Evolutionary conservation across 2,888 invertebrate species (phyloP), one percentile per base, ranked within the genome.

Genomic region (Allacma fusca): DNA sequence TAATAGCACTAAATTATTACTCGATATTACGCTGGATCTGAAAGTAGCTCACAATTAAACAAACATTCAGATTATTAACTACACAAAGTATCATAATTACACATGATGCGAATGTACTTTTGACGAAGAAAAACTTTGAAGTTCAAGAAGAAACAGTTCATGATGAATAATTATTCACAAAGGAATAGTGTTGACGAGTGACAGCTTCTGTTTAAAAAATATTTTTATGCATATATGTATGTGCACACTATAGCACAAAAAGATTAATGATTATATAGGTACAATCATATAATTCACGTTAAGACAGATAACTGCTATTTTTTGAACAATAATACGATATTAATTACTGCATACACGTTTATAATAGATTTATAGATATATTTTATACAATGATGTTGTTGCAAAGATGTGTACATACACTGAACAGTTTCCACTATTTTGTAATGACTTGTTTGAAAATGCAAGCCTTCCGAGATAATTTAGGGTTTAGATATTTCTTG

Each of bases 241-340:
- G 9, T 9, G 34, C 9, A 50, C 50, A 5, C 9, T 4, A n/a
- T 50, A n/a, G 50, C 50, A 50, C 50, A 16, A 12, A 50, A 50
- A 19, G 9, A 2, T 50, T 50, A 50, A 50, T 50, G 50, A 50
- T 50, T 50, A 50, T 19, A 62, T 62, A 62, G 62, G 62, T 62
- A 62, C 62, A 62, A 62, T 16, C 62, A 62, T 62, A 62, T n/a
- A 62, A 24, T 62, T 50, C n/a, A n/a, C n/a, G n/a, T 62, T 62
- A 24, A 62, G 62, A 62, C 62, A 62, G 24, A 24, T 62, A 24
- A 62, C 24, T 24, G 24, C n/a, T 62, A 24, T 24, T 62, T 24
- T 62, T 7, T 62, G 26, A 62, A 62, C 26, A 24, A 62, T 62
- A 62, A 50, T 50, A 62, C 12, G 12, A 62, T 62, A 62, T 19